These are phyloP conservation scores for Sebastes nivosus DNA, from an alignment of 2,797 vertebrate species.

Conservation along the genomic window DNA sequence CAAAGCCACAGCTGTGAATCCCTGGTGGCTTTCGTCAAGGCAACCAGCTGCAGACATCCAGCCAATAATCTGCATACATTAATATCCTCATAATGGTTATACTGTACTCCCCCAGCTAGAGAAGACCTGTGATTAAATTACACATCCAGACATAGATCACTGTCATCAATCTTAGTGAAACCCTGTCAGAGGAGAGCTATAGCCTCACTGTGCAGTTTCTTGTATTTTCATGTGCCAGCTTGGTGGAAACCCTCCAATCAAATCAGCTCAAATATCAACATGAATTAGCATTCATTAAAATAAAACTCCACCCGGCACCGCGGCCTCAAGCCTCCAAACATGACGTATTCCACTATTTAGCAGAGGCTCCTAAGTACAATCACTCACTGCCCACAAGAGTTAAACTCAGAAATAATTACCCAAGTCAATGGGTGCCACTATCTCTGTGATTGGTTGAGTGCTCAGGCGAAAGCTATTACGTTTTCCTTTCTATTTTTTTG, in stretches of 20 bases:
- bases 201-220: constrained; percentile 23
- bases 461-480: constrained; percentile 80
- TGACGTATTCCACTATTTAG: constrained; percentile 45
- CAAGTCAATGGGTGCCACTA: constrained; percentile 76
- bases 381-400: constrained; percentile 61
- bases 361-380: constrained; percentile 46
- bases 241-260: constrained; percentile 47
- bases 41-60: constrained; percentile 54
- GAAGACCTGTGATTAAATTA: constrained; percentile 84
- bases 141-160: constrained; percentile 75
- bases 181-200: constrained; percentile 38
- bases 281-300: constrained; percentile 63
- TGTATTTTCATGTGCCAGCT: neutral
- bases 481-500: constrained; percentile 64
- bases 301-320: constrained; percentile 13
- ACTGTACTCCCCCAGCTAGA: constrained; percentile 63
- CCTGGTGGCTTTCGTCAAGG: constrained; percentile 39
- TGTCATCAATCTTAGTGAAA: constrained; percentile 73
- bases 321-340: constrained; percentile 38
- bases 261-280: constrained; percentile 62
- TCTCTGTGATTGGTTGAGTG: constrained; percentile 81
- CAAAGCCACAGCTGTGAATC: constrained; percentile 34
- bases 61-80: constrained; percentile 70
- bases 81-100: constrained; percentile 63
- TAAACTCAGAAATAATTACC: constrained; percentile 83